phyloP scores from a whole-genome alignment of 2,113 vertebrate species.

The Thomomys bottae region DNA sequence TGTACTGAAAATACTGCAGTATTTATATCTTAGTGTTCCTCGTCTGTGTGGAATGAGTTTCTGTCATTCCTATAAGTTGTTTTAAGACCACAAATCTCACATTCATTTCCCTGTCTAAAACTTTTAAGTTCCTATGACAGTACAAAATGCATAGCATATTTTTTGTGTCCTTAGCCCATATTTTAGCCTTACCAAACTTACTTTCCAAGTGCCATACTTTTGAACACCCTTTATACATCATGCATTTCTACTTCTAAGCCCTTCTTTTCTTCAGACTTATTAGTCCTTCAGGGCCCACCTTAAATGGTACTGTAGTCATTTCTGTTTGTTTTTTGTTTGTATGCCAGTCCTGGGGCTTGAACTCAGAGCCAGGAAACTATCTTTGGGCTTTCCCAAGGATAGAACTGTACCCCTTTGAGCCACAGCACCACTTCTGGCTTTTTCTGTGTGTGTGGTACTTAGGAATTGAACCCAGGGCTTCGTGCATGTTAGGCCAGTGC shows the following conservation, averaged over 20 bases:
- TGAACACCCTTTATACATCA: background rate
- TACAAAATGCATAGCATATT: background rate
- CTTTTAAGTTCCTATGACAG: background rate
- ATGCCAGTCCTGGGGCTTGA: too few relatives aligned
- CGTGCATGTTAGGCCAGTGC: too few relatives aligned
- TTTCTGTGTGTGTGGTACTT: too few relatives aligned
- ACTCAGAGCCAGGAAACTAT: too few relatives aligned
- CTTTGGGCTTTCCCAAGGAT: too few relatives aligned
- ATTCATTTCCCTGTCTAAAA: background rate
- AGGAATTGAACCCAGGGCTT: too few relatives aligned
- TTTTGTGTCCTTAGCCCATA: background rate
- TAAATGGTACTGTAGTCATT: constrained; percentile 3
- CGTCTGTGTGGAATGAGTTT: background rate
- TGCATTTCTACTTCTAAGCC: background rate
- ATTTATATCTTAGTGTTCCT: background rate
- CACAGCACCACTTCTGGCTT: too few relatives aligned
- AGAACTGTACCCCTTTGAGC: too few relatives aligned
- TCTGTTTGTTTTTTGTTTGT: too few relatives aligned
- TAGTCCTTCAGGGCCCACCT: background rate
- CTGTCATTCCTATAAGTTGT: constrained; percentile 4
- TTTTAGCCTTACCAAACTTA: background rate
- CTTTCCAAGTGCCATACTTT: background rate
- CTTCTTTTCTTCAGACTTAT: background rate
- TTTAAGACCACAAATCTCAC: constrained; percentile 39
- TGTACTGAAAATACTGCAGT: background rate